phyloP scores from a whole-genome alignment of 2,113 vertebrate genomes.

The Trichomycterus rosablanca region DNA sequence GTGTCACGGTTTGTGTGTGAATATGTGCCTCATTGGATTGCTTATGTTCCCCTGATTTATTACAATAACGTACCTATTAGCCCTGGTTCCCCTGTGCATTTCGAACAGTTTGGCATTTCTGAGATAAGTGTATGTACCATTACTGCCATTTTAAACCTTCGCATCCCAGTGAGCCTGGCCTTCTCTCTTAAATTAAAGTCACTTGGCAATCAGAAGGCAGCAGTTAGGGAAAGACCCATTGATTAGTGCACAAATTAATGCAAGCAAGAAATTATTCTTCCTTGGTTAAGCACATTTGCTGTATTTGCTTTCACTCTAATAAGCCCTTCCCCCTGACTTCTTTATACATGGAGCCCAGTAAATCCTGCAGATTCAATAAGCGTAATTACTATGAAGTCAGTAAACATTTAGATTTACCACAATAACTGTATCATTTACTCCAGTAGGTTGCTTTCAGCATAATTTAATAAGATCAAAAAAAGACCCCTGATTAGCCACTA shows the following conservation, averaged over 20 bases:
- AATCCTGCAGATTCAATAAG: constrained; percentile 71
- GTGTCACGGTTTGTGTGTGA: background rate
- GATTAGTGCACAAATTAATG: constrained; percentile 61
- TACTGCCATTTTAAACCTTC: constrained; percentile 27
- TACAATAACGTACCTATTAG: background rate
- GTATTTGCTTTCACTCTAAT: constrained; percentile 64
- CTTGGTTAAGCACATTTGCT: constrained; percentile 66
- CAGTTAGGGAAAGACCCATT: constrained; percentile 49
- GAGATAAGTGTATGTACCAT: constrained; percentile 43
- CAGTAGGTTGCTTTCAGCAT: constrained; percentile 68
- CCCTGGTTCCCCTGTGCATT: constrained; percentile 10
- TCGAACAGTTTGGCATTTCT: constrained; percentile 27
- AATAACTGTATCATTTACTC: constrained; percentile 69
- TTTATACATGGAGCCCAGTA: constrained; percentile 64
- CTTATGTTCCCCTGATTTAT: background rate
- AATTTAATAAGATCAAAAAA: constrained; percentile 69
- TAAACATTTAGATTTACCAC: constrained; percentile 77
- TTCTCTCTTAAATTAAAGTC: constrained; percentile 48
- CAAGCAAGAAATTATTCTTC: constrained; percentile 61
- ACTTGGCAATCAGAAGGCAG: constrained; percentile 39
- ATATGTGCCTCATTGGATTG: background rate
- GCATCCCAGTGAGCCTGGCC: constrained; percentile 22
- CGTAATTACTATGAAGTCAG: constrained; percentile 74
- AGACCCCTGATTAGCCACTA: constrained; percentile 66
- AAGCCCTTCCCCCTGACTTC: constrained; percentile 64